phyloP scores from a whole-genome alignment of 2,113 vertebrate genomes.

The Gulo gulo region DNA sequence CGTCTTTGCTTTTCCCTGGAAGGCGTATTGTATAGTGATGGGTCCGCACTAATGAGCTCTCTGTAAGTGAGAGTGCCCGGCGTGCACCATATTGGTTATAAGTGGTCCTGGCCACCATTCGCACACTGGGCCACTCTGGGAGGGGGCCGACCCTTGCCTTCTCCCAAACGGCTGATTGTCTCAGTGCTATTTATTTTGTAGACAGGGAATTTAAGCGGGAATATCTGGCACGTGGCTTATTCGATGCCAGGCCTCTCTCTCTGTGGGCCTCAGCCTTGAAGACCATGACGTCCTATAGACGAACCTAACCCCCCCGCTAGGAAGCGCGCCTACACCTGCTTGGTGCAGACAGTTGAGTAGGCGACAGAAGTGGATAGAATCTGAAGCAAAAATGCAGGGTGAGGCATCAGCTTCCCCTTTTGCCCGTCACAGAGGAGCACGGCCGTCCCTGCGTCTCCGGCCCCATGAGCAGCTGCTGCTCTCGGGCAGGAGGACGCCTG shows the following conservation, averaged over 20 bases:
- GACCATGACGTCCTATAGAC: accelerated
- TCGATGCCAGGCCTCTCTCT: too few relatives aligned
- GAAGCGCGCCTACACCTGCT: background rate
- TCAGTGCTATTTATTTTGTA: background rate
- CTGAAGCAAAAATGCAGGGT: background rate
- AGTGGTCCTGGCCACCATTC: accelerated
- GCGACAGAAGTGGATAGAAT: background rate
- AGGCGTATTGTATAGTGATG: accelerated
- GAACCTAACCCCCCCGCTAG: background rate
- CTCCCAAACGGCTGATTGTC: background rate
- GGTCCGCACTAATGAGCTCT: accelerated
- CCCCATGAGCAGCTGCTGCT: slow-evolving; percentile 17
- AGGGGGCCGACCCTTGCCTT: too few relatives aligned
- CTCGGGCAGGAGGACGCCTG: background rate
- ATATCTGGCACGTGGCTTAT: accelerated
- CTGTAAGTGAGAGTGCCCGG: accelerated
- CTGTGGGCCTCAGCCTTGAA: accelerated
- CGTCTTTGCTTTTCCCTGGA: background rate
- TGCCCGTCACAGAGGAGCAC: background rate
- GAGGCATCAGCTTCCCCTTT: background rate
- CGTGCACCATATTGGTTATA: accelerated
- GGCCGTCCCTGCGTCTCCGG: background rate
- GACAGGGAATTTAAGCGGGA: background rate
- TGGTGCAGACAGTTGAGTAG: background rate
- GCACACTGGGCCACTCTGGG: accelerated